Evolutionary conservation across 2,797 vertebrate species (phyloP).

Genomic region (Meda fulgida): DNA sequence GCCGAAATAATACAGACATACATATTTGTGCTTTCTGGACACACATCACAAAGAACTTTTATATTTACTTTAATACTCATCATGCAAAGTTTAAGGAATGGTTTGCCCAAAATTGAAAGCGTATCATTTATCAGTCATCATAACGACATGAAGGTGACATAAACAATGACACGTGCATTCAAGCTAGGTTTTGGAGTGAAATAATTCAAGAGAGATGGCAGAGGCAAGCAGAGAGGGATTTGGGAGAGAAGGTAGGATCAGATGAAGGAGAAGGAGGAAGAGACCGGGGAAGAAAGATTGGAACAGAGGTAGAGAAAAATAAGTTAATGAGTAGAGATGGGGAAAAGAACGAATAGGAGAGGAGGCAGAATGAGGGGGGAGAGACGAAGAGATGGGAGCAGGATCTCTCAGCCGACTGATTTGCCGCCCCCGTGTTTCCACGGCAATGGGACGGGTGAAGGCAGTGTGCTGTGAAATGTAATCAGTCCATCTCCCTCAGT

Average conservation of each 20-base stretch:
- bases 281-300: background rate
- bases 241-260: constrained; percentile 32
- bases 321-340: background rate
- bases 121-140: background rate
- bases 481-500: constrained; percentile 58
- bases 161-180: background rate
- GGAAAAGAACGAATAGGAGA: background rate
- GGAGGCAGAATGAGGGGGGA: constrained; percentile 1
- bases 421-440: constrained; percentile 33
- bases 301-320: background rate
- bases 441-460: constrained; percentile 44
- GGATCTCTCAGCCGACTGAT: constrained; percentile 33
- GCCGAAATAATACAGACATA: background rate
- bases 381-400: constrained; percentile 18
- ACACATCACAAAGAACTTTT: background rate
- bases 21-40: constrained; percentile 1
- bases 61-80: constrained; percentile 41
- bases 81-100: constrained; percentile 4
- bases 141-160: background rate
- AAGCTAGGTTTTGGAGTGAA: background rate
- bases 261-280: constrained; percentile 26
- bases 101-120: background rate
- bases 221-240: constrained; percentile 55
- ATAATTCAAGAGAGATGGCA: background rate
- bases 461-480: constrained; percentile 57